Percentiles rank a stretch among this genome's conserved stretches.
These are phyloP conservation scores for Mamestra brassicae DNA, from an alignment of 2,888 invertebrate genomes.

Conservation along the genomic window DNA sequence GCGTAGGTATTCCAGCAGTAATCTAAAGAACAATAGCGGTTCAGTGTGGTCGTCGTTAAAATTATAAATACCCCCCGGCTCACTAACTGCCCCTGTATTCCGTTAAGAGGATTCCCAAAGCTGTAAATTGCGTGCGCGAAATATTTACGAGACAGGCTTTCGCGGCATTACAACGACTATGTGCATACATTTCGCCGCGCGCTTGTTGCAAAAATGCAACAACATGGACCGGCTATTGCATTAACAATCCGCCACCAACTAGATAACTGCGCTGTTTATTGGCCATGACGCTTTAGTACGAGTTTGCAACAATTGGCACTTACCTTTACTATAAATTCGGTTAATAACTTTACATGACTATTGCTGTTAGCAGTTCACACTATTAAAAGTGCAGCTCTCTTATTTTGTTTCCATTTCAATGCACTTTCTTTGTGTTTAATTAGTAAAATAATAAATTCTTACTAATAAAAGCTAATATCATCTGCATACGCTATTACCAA, in stretches of 20 bases:
- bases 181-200: conserved; percentile 82
- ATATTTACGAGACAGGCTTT: conserved; percentile 90
- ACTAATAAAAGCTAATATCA: conserved; percentile 59
- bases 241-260: conserved; percentile 73
- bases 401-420: conserved; percentile 25
- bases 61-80: conserved; percentile 84
- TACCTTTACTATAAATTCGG: conserved; percentile 60
- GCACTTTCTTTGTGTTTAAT: conserved; percentile 28
- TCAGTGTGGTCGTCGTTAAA: conserved; percentile 79
- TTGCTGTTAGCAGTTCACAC: conserved; percentile 31
- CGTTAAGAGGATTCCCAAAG: conserved; percentile 90
- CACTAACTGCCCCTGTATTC: conserved; percentile 88
- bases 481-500: conserved; percentile 58
- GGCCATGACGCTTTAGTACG: conserved; percentile 69
- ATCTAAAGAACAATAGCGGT: conserved; percentile 78
- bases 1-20: conserved; percentile 68
- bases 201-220: conserved; percentile 86
- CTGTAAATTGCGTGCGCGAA: conserved; percentile 89
- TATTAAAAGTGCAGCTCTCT: conserved; percentile 8
- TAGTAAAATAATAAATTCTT: conserved; percentile 43
- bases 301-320: conserved; percentile 66
- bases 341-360: conserved; percentile 54
- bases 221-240: conserved; percentile 72
- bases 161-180: conserved; percentile 86
- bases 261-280: conserved; percentile 77